Evolutionary conservation across 1,140 invertebrate species (phyloP).

Genomic region (Dinothrombium tinctorium): DNA sequence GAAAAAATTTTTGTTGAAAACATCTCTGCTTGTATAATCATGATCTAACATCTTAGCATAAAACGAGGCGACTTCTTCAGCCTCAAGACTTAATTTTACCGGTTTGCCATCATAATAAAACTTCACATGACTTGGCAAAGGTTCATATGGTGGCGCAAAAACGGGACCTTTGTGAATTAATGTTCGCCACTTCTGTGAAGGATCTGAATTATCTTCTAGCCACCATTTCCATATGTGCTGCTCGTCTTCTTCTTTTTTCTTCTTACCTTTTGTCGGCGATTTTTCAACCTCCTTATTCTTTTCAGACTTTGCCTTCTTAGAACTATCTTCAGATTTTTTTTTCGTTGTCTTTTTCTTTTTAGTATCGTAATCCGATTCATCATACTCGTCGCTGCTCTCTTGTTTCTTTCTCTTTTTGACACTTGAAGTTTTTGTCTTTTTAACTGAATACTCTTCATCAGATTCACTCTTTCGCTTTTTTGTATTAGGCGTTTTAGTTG

Average conservation of each 20-base stretch:
- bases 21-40: slow-evolving; percentile 84
- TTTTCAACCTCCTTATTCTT: no score
- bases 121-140: slow-evolving; percentile 59
- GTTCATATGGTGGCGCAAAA: slow-evolving; percentile 85
- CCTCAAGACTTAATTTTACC: slow-evolving; percentile 46
- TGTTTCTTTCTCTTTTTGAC: no score
- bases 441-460: no score
- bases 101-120: slow-evolving; percentile 85
- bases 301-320: no score
- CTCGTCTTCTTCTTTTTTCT: slow-evolving; percentile 12
- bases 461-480: no score
- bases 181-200: slow-evolving; percentile 85
- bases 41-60: slow-evolving; percentile 97
- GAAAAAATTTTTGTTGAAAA: slow-evolving; percentile 95
- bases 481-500: no score
- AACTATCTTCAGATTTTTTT: no score
- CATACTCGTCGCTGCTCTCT: no score
- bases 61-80: slow-evolving; percentile 93
- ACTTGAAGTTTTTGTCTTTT: no score
- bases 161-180: slow-evolving; percentile 93
- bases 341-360: no score
- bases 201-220: slow-evolving; percentile 23
- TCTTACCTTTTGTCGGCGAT: no score
- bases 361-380: no score
- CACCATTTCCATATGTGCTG: slow-evolving; percentile 17